phyloP scores from a whole-genome alignment of 1,140 invertebrate genomes.

The Coboldia fuscipes region DNA sequence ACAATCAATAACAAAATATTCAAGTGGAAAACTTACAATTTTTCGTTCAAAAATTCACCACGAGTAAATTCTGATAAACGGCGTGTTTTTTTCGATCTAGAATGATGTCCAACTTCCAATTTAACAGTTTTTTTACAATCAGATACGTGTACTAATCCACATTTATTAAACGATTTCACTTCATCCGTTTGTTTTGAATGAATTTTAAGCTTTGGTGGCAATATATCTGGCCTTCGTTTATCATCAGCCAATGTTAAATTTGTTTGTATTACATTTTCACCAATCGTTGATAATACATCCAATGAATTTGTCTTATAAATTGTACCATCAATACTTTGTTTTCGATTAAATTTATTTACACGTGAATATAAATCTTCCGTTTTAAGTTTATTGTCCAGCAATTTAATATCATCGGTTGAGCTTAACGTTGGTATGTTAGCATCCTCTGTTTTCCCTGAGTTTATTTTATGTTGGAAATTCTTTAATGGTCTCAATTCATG shows the following conservation, averaged over 20 bases:
- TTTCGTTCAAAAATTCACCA: slow-evolving; percentile 24
- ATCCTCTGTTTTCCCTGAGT: background rate
- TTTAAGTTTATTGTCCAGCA: slow-evolving; percentile 3
- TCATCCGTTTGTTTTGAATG: background rate
- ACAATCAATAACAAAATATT: no score
- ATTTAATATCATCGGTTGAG: background rate
- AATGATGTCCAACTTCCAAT: no score
- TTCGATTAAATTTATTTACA: slow-evolving; percentile 6
- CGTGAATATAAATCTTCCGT: slow-evolving; percentile 18
- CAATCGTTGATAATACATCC: slow-evolving; percentile 13
- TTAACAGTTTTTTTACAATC: background rate
- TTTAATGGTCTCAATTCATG: no score
- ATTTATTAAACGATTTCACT: background rate
- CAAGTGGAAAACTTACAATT: slow-evolving; percentile 23
- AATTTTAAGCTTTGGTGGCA: background rate
- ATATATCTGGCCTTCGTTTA: background rate
- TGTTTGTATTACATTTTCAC: no score
- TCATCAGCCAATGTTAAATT: background rate
- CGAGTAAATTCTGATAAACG: slow-evolving; percentile 22
- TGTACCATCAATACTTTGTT: slow-evolving; percentile 2
- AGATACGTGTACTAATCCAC: background rate
- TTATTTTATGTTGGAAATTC: slow-evolving; percentile 1
- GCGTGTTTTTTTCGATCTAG: slow-evolving; percentile 17
- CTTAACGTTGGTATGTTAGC: background rate
- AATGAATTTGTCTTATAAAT: slow-evolving; percentile 17